These are phyloP conservation scores for Pygocentrus nattereri DNA, from an alignment of 2,797 vertebrate species.

Conservation along the genomic window DNA sequence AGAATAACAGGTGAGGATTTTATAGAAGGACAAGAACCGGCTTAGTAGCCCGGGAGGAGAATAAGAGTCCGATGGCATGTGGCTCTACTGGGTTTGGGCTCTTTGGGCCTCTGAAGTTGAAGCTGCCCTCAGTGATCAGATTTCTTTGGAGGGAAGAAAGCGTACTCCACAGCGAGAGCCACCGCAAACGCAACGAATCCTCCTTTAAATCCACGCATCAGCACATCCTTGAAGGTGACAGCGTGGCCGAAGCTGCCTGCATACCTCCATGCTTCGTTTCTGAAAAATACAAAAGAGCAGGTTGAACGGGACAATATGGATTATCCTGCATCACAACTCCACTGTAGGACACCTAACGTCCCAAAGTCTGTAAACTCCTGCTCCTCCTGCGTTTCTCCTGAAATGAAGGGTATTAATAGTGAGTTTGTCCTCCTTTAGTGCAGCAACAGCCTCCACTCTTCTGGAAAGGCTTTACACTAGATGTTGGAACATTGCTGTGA, in stretches of 20 bases:
- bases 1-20: conserved; percentile 8
- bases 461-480: too few species aligned
- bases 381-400: too few species aligned
- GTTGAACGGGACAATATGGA: neutral
- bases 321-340: neutral
- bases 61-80: conserved; percentile 17
- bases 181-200: conserved; percentile 92
- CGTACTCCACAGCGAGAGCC: conserved; percentile 89
- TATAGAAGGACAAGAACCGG: neutral
- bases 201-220: conserved; percentile 91
- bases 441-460: too few species aligned
- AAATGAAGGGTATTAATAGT: too few species aligned
- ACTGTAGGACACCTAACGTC: neutral
- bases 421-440: too few species aligned
- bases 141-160: conserved; percentile 85
- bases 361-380: too few species aligned
- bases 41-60: neutral
- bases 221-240: conserved; percentile 76
- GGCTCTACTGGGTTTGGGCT: neutral
- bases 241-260: conserved; percentile 83
- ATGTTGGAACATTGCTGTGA: too few species aligned
- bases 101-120: neutral
- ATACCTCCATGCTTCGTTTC: conserved; percentile 95
- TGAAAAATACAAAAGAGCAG: conserved; percentile 62
- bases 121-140: conserved; percentile 75